Evolutionary conservation across 1,140 invertebrate genomes (phyloP).

Genomic region (Hermatobates lingyangjiaoensis): DNA sequence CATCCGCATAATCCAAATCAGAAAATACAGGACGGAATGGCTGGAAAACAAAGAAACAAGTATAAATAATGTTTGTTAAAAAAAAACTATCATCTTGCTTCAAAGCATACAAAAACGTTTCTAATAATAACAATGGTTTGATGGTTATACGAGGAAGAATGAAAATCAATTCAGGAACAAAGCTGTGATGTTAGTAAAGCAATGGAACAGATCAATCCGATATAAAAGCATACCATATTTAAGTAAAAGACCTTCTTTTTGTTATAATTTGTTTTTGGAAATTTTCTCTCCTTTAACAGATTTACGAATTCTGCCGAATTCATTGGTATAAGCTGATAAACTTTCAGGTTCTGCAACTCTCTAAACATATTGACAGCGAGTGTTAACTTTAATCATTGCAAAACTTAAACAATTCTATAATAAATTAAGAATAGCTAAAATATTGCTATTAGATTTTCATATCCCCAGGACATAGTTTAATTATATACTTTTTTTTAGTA

Average conservation of each 20-base stretch:
- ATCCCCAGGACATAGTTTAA: neutral
- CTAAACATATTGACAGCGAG: neutral
- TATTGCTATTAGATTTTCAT: neutral
- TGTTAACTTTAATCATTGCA: no score
- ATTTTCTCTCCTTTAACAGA: no score
- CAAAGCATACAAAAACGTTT: conserved; percentile 3
- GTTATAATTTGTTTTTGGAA: neutral
- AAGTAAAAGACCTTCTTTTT: neutral
- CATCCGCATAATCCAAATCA: conserved; percentile 70
- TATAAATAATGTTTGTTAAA: neutral
- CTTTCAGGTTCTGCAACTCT: neutral
- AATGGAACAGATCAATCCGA: neutral
- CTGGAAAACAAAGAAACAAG: conserved; percentile 25
- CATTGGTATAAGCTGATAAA: neutral
- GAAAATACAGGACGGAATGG: conserved; percentile 48
- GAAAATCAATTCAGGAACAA: neutral
- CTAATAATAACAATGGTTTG: neutral
- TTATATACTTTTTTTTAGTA: neutral
- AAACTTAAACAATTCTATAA: no score
- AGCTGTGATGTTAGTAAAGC: neutral
- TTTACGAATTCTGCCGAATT: neutral
- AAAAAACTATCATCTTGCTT: neutral
- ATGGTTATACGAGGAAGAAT: neutral
- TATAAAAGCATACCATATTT: neutral
- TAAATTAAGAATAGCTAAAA: neutral